Base-by-base conservation (phyloP, 2,113 vertebrate species). In the Raphicerus campestris region DNA sequence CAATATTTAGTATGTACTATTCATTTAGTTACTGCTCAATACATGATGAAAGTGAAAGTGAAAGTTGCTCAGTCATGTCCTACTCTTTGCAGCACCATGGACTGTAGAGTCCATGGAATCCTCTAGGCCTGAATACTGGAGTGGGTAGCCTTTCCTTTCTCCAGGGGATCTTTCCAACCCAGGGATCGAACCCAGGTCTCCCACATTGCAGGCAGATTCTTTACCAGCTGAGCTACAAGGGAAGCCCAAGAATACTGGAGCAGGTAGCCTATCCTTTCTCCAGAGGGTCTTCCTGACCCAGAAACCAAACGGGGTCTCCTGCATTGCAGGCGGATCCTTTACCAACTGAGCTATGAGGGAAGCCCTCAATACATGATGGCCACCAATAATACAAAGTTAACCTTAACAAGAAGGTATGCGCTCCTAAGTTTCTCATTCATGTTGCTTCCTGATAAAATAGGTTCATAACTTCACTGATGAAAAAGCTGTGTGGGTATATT, bases 241-340 rank as follows among this genome's bases (percentile, higher is more conserved):
- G 35, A 24, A 73, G 66, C 35, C n/a, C n/a, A 73, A 22, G 66
- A 22, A 73, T 73, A 73, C 10, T 39, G 19, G 19, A 39, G 1
- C 5, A 19, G 66, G 10, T 73, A 73, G 66, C 30, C 30, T 63
- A 5, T 35, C n/a, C n/a, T 9, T 70, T 70, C 63, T 70, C 19
- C n/a, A 73, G 66, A 22, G 66, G 66, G 10, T 24, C 66, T 39
- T 73, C 35, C n/a, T 1, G 5, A 73, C n/a, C 66, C 20, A 22
- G n/a, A 22, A 22, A 73, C 1, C 5, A 22, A 73, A 73, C 5
- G 0, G 5, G 66, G 66, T 70, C 10, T 39, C n/a, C 66, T 11
- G 35, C 10, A 24, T 73, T 1, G 1, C n/a, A 73, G 19, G 10
- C 0, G 0, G 35, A 73, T 3, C 19, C 66, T 39, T 73, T 73